Percentiles rank a stretch among this genome's conserved stretches.
phyloP scores from a whole-genome alignment of 1,140 invertebrate genomes.

The Pygmarrhopalites habei region DNA sequence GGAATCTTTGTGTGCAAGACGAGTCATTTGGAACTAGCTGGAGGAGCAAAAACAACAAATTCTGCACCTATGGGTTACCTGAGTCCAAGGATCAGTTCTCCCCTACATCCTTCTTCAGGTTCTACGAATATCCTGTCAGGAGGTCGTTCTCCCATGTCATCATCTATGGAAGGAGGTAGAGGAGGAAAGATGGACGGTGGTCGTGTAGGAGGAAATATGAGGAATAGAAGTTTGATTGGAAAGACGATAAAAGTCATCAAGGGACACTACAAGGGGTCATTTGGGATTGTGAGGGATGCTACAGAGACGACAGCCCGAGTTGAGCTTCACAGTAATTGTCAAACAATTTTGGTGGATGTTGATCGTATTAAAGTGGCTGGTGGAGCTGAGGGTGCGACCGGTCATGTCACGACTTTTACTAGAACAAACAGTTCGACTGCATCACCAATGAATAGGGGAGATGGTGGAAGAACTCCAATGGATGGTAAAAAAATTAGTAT shows the following conservation, averaged over 20 bases:
- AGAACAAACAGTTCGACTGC: conserved; percentile 52
- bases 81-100: conserved; percentile 79
- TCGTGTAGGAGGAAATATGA: conserved; percentile 55
- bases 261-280: conserved; percentile 86
- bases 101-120: conserved; percentile 61
- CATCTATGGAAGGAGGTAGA: conserved; percentile 36
- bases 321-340: conserved; percentile 91
- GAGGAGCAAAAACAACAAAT: conserved; percentile 43
- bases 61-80: conserved; percentile 56
- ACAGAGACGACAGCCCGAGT: conserved; percentile 92
- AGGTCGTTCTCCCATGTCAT: conserved; percentile 24
- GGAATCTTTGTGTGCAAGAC: conserved; percentile 97
- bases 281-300: conserved; percentile 85
- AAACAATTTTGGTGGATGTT: conserved; percentile 94
- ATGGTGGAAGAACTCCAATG: conserved; percentile 78
- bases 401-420: conserved; percentile 61
- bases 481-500: conserved; percentile 53
- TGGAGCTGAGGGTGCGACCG: conserved; percentile 48
- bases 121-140: conserved; percentile 32
- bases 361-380: conserved; percentile 77
- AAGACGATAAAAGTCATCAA: conserved; percentile 95
- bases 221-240: conserved; percentile 87
- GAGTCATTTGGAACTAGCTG: conserved; percentile 80
- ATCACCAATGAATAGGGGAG: conserved; percentile 79
- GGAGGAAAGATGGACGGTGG: conserved; percentile 41